These are phyloP conservation scores for Stenopsyche tienmushanensis DNA, from an alignment of 1,140 invertebrate genomes.

Conservation along the genomic window DNA sequence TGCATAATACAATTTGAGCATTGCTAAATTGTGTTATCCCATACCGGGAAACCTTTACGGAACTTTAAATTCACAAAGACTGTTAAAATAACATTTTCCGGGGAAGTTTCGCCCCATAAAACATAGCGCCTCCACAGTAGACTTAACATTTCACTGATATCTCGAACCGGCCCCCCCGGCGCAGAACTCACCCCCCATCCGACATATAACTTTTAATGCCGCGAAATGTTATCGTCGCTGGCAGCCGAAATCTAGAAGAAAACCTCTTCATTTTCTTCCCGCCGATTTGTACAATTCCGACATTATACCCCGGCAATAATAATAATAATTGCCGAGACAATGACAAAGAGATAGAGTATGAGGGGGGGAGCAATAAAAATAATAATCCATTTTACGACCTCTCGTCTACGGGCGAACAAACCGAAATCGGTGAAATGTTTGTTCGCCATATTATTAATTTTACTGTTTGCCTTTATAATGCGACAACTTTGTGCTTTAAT, in stretches of 20 bases:
- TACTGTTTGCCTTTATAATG: background rate
- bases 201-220: background rate
- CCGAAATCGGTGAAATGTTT: conserved; percentile 18
- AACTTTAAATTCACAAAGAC: conserved; percentile 28
- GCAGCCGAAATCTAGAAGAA: conserved; percentile 12
- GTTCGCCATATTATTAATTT: conserved; percentile 20
- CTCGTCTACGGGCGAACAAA: background rate
- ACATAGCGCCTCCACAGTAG: conserved; percentile 7
- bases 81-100: conserved; percentile 27
- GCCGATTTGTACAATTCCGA: background rate
- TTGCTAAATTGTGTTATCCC: conserved; percentile 16
- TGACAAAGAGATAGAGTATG: conserved; percentile 1
- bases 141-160: background rate
- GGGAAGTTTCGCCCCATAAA: conserved; percentile 21
- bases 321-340: conserved; percentile 30
- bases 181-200: background rate
- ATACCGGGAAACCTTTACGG: background rate
- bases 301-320: background rate
- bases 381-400: conserved; percentile 28
- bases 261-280: conserved; percentile 8
- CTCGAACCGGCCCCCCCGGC: background rate
- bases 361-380: conserved; percentile 24
- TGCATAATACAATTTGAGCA: conserved; percentile 28
- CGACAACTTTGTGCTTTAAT: conserved; percentile 22
- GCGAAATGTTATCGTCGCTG: too few relatives aligned